A percentile compares a stretch with the other conserved stretches of the same genome.
These are phyloP conservation scores for Gymnorhina tibicen DNA, from an alignment of 2,113 vertebrate species.

Conservation along the genomic window DNA sequence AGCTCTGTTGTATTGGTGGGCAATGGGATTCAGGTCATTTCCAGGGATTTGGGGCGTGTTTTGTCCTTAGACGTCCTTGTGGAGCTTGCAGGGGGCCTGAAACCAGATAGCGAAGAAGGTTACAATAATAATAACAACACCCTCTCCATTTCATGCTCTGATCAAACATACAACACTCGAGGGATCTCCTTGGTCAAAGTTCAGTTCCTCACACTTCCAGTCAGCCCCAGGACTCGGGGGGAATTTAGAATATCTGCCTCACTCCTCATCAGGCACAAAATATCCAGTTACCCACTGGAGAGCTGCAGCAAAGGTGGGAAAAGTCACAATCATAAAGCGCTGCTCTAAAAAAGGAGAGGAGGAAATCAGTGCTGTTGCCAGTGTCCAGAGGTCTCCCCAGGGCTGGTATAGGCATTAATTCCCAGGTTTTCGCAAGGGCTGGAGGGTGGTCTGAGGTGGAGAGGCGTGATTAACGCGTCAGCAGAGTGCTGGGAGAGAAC, in stretches of 20 bases:
- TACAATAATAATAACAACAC: not conserved
- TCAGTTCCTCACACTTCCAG: not conserved
- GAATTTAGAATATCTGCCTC: not conserved
- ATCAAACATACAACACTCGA: not conserved
- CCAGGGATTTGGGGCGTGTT: not conserved
- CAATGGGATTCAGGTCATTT: not conserved
- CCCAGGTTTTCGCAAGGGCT: not conserved
- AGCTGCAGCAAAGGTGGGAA: not conserved
- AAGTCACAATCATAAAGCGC: not conserved
- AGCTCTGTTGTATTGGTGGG: not conserved
- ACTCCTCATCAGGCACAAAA: not conserved
- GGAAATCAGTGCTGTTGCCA: not conserved
- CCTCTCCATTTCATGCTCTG: not conserved
- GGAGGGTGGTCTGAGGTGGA: not conserved
- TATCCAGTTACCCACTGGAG: not conserved
- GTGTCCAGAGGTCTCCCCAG: not conserved
- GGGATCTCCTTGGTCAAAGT: constrained; percentile 5
- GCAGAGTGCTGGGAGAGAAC: not conserved
- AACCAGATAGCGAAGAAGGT: not conserved
- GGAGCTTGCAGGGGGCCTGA: not conserved
- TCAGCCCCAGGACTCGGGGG: not conserved
- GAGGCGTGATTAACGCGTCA: not conserved
- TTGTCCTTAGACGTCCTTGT: not conserved
- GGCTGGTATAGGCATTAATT: not conserved
- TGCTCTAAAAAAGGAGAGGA: not conserved